Evolutionary conservation across 2,113 vertebrate genomes (phyloP), one percentile per base, ranked within the genome.

Genomic region (Limanda limanda): DNA sequence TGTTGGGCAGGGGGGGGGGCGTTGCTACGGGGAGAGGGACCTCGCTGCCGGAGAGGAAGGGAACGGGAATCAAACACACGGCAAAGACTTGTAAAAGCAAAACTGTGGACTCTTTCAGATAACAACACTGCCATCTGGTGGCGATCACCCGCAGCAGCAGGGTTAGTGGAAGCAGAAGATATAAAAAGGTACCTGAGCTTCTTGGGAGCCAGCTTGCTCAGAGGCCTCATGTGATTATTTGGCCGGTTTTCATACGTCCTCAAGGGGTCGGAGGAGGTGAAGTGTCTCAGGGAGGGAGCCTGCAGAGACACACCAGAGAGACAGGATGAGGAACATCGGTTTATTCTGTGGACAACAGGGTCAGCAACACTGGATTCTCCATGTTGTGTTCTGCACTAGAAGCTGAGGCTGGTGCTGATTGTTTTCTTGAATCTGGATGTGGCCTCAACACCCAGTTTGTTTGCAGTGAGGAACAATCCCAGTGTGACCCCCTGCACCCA

Each of bases 181-280:
- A n/a, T 4, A 27, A 37, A 9, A 13, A 5, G 21, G 14, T 48
- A 98, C 97, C 95, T 94, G 88, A 95, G 83, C 83, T 95, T 95
- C 89, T 95, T 98, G 86, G 94, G 93, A 78, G 88, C 94, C 86
- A 96, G 91, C 95, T 95, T 95, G 94, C 93, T 96, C 87, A 96
- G 89, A 31, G 96, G 76, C 85, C 93, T 78, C 84, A 84, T 92
- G 79, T 93, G 93, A 78, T 86, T 80, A 89, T 92, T 96, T 24
- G 89, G 80, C 58, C 92, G 88, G 87, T 95, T 96, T 52, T 95
- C 93, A 5, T 96, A 97, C 0, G 95, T 96, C 86, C 95, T 97
- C 93, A 95, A 63, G 17, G 91, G 83, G 47, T 95, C 95, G 0
- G 94, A 87, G 69, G 92, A 86, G 35, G 91, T 80, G 2, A 95